phyloP scores from a whole-genome alignment of 2,797 vertebrate species.

The Pangasius larnaudii region DNA sequence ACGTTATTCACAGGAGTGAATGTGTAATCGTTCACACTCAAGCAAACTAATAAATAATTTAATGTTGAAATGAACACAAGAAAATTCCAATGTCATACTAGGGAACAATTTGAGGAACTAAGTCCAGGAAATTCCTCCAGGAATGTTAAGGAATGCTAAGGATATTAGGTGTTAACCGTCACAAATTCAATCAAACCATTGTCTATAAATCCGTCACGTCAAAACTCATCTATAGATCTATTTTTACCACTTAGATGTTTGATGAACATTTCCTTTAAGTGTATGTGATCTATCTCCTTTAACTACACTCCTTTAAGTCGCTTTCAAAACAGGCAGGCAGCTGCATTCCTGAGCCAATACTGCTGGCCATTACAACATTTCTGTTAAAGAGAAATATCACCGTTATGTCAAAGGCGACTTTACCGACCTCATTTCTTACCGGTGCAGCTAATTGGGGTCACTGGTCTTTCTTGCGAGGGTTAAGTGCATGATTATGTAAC shows the following conservation, averaged over 20 bases:
- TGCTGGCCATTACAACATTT: slow-evolving; percentile 15
- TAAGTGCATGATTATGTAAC: slow-evolving; percentile 48
- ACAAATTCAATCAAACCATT: slow-evolving; percentile 27
- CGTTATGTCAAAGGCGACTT: slow-evolving; percentile 31
- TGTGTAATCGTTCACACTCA: neutral
- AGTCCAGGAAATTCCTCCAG: slow-evolving; percentile 28
- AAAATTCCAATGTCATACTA: neutral
- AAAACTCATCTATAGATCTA: slow-evolving; percentile 25
- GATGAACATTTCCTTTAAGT: slow-evolving; percentile 21
- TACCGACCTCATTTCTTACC: slow-evolving; percentile 28
- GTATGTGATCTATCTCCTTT: neutral
- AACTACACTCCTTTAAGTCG: neutral
- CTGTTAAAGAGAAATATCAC: slow-evolving; percentile 49
- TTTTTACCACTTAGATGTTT: slow-evolving; percentile 28
- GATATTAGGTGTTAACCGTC: slow-evolving; percentile 24
- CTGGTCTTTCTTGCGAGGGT: slow-evolving; percentile 15
- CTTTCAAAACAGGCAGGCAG: slow-evolving; percentile 26
- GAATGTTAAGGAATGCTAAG: slow-evolving; percentile 19
- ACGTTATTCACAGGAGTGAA: neutral
- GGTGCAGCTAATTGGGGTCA: slow-evolving; percentile 35
- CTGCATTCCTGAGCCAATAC: neutral
- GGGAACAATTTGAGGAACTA: slow-evolving; percentile 36
- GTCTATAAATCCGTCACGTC: slow-evolving; percentile 25
- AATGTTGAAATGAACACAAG: neutral
- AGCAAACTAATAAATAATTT: neutral